A percentile compares a stretch with the other conserved stretches of the same genome.
phyloP scores from a whole-genome alignment of 2,113 vertebrate species.

The Cephalopholis sonnerati region DNA sequence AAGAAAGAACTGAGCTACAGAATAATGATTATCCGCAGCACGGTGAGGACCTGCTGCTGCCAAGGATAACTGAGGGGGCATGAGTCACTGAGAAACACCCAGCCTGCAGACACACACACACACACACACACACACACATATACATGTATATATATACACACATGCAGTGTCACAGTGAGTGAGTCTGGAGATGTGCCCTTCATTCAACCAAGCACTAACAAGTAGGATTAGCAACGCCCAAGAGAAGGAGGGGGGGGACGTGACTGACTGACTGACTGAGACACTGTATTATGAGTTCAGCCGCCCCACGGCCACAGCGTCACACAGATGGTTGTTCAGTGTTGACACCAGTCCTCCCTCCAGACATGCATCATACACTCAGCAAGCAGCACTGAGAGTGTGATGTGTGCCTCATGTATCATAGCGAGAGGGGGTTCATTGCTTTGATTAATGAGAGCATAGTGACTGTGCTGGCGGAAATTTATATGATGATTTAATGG shows the following conservation, averaged over 20 bases:
- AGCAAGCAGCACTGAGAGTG: constrained; percentile 29
- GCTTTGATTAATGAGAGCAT: neutral
- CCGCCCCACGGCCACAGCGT: constrained; percentile 25
- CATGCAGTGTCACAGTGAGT: constrained; percentile 9
- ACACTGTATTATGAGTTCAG: constrained; percentile 29
- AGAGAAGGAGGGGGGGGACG: neutral
- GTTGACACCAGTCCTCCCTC: constrained; percentile 58
- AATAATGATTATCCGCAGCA: constrained; percentile 46
- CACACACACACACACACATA: neutral
- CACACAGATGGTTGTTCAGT: constrained; percentile 58
- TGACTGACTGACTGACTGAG: constrained; percentile 39
- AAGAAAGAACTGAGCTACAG: constrained; percentile 19
- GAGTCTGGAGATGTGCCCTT: constrained; percentile 42
- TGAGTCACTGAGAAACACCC: constrained; percentile 68
- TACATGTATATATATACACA: neutral
- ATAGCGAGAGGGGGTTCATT: neutral
- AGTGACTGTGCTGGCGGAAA: neutral
- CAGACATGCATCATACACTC: constrained; percentile 48
- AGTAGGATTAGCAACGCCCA: constrained; percentile 32
- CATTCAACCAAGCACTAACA: constrained; percentile 37
- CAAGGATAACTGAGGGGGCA: constrained; percentile 35
- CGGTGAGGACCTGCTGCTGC: constrained; percentile 31
- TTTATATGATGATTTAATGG: neutral
- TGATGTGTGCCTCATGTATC: neutral
- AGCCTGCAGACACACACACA: constrained; percentile 27